Conservation (phyloP, 2,888 invertebrate genomes). For the Yponomeuta plumbellus region DNA sequence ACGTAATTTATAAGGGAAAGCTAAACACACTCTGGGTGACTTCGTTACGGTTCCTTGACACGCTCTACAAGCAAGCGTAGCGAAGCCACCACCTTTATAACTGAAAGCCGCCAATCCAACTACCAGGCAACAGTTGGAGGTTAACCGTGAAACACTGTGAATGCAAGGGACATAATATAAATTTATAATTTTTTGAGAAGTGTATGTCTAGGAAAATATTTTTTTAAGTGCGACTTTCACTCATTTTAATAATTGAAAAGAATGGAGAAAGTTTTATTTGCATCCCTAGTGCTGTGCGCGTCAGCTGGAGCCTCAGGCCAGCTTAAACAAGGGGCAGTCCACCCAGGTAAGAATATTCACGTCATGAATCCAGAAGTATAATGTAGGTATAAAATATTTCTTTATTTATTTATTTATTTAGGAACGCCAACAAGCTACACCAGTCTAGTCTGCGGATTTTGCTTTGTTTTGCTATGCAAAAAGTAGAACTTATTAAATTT, state of each 20-base stretch:
- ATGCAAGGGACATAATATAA: conserved; percentile 20
- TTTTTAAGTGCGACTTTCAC: conserved; percentile 29
- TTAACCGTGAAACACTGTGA: conserved; percentile 47
- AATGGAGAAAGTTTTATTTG: conserved; percentile 53
- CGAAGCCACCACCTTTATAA: conserved; percentile 61
- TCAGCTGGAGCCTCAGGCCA: conserved; percentile 36
- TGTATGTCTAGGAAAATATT: background rate
- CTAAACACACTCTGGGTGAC: no score
- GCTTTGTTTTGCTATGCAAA: no score
- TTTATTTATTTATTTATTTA: no score
- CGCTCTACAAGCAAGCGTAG: conserved; percentile 24
- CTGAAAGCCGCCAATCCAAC: conserved; percentile 40
- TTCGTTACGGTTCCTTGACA: conserved; percentile 41
- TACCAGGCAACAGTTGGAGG: conserved; percentile 53
- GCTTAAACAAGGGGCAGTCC: conserved; percentile 33
- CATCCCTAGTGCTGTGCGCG: conserved; percentile 46
- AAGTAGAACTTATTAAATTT: no score
- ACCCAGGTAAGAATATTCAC: conserved; percentile 22
- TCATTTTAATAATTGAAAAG: conserved; percentile 19
- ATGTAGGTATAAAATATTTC: no score
- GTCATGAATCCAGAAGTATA: no score
- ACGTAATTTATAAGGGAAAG: no score
- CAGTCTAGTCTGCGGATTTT: no score
- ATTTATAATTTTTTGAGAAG: background rate
- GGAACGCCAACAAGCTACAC: no score